Evolutionary conservation across 2,113 vertebrate genomes (phyloP), one percentile per base, ranked within the genome.

Genomic region (Grammomys surdaster): DNA sequence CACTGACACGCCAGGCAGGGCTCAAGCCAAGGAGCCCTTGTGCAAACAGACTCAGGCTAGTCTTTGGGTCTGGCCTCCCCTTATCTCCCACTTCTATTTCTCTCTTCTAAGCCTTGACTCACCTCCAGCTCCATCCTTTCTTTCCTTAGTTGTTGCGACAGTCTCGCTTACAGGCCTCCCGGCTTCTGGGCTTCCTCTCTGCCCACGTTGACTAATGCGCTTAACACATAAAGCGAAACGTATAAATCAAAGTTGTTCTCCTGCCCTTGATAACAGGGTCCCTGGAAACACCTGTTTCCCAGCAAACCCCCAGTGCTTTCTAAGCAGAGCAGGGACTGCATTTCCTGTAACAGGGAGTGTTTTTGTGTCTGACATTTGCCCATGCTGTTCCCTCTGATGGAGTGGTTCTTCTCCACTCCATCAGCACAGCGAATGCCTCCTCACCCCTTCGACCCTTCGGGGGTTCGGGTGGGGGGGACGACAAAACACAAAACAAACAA

Each of bases 151-250:
- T 20, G 51, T 65, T 69, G 9, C 70, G 73, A n/a, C 22, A 94
- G 14, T 36, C 22, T 76, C 51, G 69, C 54, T 8, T 10, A 43
- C 24, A n/a, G 56, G 84, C 60, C 78, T 78, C 43, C 43, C 43
- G 85, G 95, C 84, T 80, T 85, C 75, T 88, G 84, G 82, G 78
- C 33, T 90, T 58, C n/a, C 72, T 48, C 19, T 48, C 10, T 77
- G 13, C 7, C 16, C 11, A 63, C 11, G 51, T 26, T 81, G 75
- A 80, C 82, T 78, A 63, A 94, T 94, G 93, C 91, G 36, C 26
- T 87, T 91, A 75, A 33, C 77, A 70, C 36, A 40, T 70, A 80
- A 95, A 96, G 92, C 78, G 87, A 88, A 94, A 96, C 87, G 33
- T 86, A n/a, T 82, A 87, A 96, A 96, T 93, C 87, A 89, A 81